Evolutionary conservation across 2,797 vertebrate genomes (phyloP).

Genomic region (Ctenosaura bakeri): DNA sequence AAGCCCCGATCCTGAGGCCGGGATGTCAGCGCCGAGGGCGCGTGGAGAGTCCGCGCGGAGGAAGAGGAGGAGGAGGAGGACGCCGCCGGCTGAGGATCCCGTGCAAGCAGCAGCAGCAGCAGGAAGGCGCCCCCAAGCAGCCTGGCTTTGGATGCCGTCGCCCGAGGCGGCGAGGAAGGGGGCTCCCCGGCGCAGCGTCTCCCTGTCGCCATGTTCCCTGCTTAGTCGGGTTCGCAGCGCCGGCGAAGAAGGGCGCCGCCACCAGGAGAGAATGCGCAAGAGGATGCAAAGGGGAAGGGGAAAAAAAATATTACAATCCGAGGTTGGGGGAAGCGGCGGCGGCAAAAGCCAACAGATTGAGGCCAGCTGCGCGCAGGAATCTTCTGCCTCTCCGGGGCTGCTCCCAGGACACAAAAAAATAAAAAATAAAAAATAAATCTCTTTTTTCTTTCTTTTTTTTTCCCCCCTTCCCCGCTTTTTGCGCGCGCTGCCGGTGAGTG

Average conservation of each 20-base stretch:
- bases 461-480: too few relatives aligned
- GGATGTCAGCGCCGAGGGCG: constrained; percentile 69
- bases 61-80: too few relatives aligned
- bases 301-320: neutral
- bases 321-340: neutral
- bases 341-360: neutral
- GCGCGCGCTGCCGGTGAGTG: too few relatives aligned
- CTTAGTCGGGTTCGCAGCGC: neutral
- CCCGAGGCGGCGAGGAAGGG: constrained; percentile 12
- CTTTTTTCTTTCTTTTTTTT: too few relatives aligned
- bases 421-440: too few relatives aligned
- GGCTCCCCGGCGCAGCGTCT: constrained; percentile 65
- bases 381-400: constrained; percentile 8
- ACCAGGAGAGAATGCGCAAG: constrained; percentile 78
- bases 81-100: constrained; percentile 41
- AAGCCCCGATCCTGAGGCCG: constrained; percentile 84
- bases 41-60: constrained; percentile 65
- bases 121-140: neutral
- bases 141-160: too few relatives aligned
- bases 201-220: constrained; percentile 79
- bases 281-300: neutral
- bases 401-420: neutral
- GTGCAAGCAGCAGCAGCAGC: neutral
- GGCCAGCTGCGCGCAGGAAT: constrained; percentile 20
- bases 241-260: constrained; percentile 74